Percentiles rank a stretch among this genome's conserved stretches.
Conservation (phyloP, 2,888 invertebrate species). For the Eledona agricola region DNA sequence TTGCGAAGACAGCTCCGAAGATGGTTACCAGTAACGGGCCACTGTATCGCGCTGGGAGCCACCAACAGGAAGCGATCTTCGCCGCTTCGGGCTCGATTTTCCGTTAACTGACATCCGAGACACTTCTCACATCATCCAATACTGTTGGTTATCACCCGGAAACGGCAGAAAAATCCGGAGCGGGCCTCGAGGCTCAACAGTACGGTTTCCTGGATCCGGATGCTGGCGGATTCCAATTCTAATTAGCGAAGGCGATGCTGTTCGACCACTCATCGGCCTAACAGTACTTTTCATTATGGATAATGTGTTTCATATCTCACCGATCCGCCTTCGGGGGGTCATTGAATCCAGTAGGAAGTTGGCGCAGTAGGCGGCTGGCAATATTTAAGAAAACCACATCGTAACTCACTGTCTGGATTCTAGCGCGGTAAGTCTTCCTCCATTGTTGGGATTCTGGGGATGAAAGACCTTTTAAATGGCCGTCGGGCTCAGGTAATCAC, state of each 20-base stretch:
- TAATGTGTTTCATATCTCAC: constrained; percentile 37
- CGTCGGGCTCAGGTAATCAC: constrained; percentile 27
- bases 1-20: constrained; percentile 32
- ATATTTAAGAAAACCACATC: constrained; percentile 37
- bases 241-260: constrained; percentile 12
- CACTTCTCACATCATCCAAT: constrained; percentile 15
- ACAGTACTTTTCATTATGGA: constrained; percentile 45
- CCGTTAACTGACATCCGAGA: constrained; percentile 47
- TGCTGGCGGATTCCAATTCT: constrained; percentile 14
- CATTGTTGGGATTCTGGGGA: background rate
- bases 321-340: constrained; percentile 50
- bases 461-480: constrained; percentile 5
- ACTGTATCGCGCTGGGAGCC: constrained; percentile 31
- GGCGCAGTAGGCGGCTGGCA: constrained; percentile 45
- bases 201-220: constrained; percentile 2
- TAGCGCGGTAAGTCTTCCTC: constrained; percentile 1
- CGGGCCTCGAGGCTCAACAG: background rate
- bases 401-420: constrained; percentile 2
- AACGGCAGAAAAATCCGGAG: constrained; percentile 1
- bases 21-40: constrained; percentile 36
- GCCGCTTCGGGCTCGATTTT: constrained; percentile 40
- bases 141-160: constrained; percentile 24
- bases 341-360: constrained; percentile 55
- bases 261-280: constrained; percentile 39
- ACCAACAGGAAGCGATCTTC: constrained; percentile 44